phyloP scores from a whole-genome alignment of 2,797 vertebrate species.

The Peromyscus attwateri region DNA sequence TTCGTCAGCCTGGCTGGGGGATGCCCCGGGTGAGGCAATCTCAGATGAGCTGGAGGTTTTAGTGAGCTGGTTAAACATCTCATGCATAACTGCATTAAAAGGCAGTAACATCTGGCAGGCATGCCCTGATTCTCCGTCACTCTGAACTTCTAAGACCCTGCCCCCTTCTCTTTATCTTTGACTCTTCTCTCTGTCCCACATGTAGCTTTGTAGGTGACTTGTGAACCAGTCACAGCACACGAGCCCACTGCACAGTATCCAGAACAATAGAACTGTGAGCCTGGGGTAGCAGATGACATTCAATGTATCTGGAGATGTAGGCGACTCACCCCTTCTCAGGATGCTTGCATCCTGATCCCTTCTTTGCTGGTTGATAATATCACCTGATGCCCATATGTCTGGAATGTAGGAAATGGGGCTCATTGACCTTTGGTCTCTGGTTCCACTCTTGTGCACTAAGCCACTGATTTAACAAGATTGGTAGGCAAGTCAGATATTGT shows the following conservation, averaged over 20 bases:
- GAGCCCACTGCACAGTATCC: not conserved
- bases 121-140: not conserved
- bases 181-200: not conserved
- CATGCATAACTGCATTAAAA: not conserved
- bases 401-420: no score
- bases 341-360: not conserved
- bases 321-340: not conserved
- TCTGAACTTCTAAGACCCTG: not conserved
- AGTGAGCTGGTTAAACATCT: not conserved
- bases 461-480: not conserved
- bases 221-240: not conserved
- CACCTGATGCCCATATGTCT: rapidly evolving
- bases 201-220: not conserved
- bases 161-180: no score
- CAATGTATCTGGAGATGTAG: no score
- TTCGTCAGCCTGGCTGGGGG: not conserved
- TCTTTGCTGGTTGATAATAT: not conserved
- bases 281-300: not conserved
- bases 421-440: no score
- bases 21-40: not conserved
- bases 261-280: not conserved
- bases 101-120: no score
- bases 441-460: rapidly evolving
- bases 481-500: rapidly evolving
- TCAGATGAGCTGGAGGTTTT: not conserved